Percentiles rank a stretch among this genome's conserved stretches.
phyloP scores from a whole-genome alignment of 1,140 invertebrate genomes.

The Drosophila sproati region DNA sequence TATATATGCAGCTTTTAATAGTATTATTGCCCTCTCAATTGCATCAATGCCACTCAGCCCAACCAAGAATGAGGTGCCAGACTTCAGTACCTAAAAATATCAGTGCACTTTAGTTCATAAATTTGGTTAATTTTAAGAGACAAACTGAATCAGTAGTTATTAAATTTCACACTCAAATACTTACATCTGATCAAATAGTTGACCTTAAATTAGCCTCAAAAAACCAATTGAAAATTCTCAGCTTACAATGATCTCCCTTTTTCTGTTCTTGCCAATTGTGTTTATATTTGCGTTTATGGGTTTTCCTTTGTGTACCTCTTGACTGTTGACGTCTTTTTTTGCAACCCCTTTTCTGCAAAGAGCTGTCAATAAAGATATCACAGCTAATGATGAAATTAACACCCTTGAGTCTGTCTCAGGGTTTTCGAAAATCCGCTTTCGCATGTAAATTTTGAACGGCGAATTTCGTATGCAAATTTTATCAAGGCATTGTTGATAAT shows the following conservation, averaged over 20 bases:
- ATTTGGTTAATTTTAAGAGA: slow-evolving; percentile 18
- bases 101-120: slow-evolving; percentile 57
- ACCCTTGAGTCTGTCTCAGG: slow-evolving; percentile 41
- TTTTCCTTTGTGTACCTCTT: slow-evolving; percentile 59
- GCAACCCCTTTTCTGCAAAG: slow-evolving; percentile 40
- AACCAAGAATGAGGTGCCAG: slow-evolving; percentile 70
- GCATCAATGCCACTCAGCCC: slow-evolving; percentile 89
- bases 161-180: slow-evolving; percentile 21
- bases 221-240: slow-evolving; percentile 1
- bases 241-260: slow-evolving; percentile 20
- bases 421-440: slow-evolving; percentile 10
- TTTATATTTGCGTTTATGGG: slow-evolving; percentile 70
- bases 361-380: neutral
- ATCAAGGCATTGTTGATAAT: neutral
- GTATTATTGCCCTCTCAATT: slow-evolving; percentile 95
- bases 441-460: slow-evolving; percentile 53
- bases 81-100: slow-evolving; percentile 33
- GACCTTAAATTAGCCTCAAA: slow-evolving; percentile 1
- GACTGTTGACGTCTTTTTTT: slow-evolving; percentile 40
- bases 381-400: slow-evolving; percentile 70
- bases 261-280: slow-evolving; percentile 40
- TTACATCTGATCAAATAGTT: neutral
- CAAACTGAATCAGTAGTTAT: slow-evolving; percentile 45
- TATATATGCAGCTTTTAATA: slow-evolving; percentile 92
- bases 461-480: slow-evolving; percentile 43